Conservation (phyloP, 2,888 invertebrate genomes). For the Ypsolopha sequella region DNA sequence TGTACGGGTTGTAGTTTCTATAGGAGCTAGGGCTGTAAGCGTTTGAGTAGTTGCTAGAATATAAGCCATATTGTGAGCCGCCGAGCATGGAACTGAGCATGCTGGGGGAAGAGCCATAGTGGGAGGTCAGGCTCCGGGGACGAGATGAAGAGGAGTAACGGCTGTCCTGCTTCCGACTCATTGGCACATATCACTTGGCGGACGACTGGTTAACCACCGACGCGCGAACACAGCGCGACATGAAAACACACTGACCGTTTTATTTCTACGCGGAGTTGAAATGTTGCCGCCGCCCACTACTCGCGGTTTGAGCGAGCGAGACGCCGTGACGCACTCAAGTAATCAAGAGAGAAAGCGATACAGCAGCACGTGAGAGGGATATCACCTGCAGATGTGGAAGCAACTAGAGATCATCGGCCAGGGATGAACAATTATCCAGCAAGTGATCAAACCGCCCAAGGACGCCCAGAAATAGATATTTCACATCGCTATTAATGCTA, state of each 20-base stretch:
- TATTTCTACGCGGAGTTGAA: slow-evolving; percentile 41
- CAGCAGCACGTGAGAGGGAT: slow-evolving; percentile 33
- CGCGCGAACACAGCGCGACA: slow-evolving; percentile 39
- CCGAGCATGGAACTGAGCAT: slow-evolving; percentile 44
- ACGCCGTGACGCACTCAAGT: slow-evolving; percentile 33
- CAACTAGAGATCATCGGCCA: slow-evolving; percentile 15
- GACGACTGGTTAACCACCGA: slow-evolving; percentile 1
- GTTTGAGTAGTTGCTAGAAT: slow-evolving; percentile 36
- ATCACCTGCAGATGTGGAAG: slow-evolving; percentile 48
- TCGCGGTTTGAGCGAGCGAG: slow-evolving; percentile 30
- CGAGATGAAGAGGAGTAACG: slow-evolving; percentile 29
- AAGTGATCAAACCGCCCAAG: not conserved
- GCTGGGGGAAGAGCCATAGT: slow-evolving; percentile 53
- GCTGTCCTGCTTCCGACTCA: slow-evolving; percentile 62
- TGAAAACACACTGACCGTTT: slow-evolving; percentile 54
- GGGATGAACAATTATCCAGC: slow-evolving; percentile 5
- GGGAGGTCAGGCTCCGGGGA: slow-evolving; percentile 50
- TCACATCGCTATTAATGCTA: too few relatives aligned
- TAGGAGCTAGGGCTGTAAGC: slow-evolving; percentile 43
- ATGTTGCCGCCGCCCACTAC: slow-evolving; percentile 49
- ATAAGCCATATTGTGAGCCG: slow-evolving; percentile 29
- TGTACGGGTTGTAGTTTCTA: slow-evolving; percentile 35
- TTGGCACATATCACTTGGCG: slow-evolving; percentile 20
- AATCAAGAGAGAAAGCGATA: slow-evolving; percentile 27
- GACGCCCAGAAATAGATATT: too few relatives aligned